phyloP scores from a whole-genome alignment of 1,140 invertebrate genomes.

The Drosophila rhopaloa region DNA sequence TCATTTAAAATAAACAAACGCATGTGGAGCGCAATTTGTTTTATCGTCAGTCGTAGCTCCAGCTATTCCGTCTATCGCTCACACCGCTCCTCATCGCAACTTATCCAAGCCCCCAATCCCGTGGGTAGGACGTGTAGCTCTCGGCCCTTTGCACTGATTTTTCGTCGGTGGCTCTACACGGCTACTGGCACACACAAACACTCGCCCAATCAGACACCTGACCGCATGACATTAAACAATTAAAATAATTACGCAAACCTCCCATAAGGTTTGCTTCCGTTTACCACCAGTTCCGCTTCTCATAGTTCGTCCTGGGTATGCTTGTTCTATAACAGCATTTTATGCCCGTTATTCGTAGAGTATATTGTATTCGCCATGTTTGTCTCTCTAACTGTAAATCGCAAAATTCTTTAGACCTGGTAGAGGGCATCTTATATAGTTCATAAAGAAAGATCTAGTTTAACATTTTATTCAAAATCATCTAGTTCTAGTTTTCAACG shows the following conservation, averaged over 20 bases:
- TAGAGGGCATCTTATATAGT: too few species aligned
- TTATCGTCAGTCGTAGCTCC: conserved; percentile 51
- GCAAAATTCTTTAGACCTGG: too few species aligned
- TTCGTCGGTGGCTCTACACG: conserved; percentile 2
- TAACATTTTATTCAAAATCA: too few species aligned
- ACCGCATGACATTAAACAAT: conserved; percentile 83
- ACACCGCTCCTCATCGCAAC: conserved; percentile 4
- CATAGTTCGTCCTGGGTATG: background rate
- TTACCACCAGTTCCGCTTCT: conserved; percentile 26
- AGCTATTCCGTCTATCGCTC: background rate
- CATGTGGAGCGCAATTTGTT: conserved; percentile 72
- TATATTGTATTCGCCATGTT: too few species aligned
- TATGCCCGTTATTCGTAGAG: too few species aligned
- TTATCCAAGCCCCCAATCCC: background rate
- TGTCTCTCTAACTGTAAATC: too few species aligned
- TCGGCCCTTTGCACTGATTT: conserved; percentile 57
- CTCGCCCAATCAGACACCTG: conserved; percentile 47
- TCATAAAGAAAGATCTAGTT: too few species aligned
- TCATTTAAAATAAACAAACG: conserved; percentile 67
- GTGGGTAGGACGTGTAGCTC: conserved; percentile 36
- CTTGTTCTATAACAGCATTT: too few species aligned
- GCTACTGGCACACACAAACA: conserved; percentile 8
- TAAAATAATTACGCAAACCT: conserved; percentile 81
- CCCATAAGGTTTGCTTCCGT: conserved; percentile 72
- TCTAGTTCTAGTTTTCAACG: too few species aligned